These are phyloP conservation scores for Catamblyrhynchus diadema DNA, from an alignment of 2,797 vertebrate genomes.

Conservation along the genomic window DNA sequence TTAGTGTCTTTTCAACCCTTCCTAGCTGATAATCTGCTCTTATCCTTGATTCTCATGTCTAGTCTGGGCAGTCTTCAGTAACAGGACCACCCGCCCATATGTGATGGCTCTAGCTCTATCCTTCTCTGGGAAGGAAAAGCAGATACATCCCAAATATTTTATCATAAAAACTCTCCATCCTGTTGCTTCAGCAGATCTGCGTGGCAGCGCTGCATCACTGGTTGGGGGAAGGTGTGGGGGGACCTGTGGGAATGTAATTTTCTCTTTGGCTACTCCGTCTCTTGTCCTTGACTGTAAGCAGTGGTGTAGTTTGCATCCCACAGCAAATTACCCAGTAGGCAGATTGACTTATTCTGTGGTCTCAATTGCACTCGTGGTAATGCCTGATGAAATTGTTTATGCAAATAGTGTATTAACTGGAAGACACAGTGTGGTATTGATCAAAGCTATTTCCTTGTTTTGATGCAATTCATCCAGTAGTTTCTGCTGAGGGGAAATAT, in stretches of 20 bases:
- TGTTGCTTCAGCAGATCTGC: not conserved
- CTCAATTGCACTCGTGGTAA: not conserved
- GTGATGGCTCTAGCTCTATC: not conserved
- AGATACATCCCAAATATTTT: not conserved
- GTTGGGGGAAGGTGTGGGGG: fast-evolving
- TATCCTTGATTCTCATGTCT: not conserved
- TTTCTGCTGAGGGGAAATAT: not conserved
- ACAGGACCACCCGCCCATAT: not conserved
- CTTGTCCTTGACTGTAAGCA: not conserved
- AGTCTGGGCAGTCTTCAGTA: not conserved
- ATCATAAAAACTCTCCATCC: not conserved
- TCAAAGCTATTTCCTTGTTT: slow-evolving; percentile 48
- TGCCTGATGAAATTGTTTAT: slow-evolving; percentile 45
- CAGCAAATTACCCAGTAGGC: not conserved
- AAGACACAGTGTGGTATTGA: slow-evolving; percentile 8
- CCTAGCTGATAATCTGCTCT: not conserved
- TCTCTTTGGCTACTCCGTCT: not conserved
- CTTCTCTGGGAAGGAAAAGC: not conserved
- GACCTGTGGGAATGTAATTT: not conserved
- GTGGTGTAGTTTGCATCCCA: not conserved
- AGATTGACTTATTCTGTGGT: not conserved
- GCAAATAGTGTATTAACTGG: slow-evolving; percentile 46
- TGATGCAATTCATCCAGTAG: slow-evolving; percentile 16
- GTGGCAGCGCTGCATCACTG: fast-evolving
- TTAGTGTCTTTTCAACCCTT: not conserved